Percentiles rank a stretch among this genome's conserved stretches.
Conservation (phyloP, 2,888 invertebrate genomes). For the Anoncus sp. region DNA sequence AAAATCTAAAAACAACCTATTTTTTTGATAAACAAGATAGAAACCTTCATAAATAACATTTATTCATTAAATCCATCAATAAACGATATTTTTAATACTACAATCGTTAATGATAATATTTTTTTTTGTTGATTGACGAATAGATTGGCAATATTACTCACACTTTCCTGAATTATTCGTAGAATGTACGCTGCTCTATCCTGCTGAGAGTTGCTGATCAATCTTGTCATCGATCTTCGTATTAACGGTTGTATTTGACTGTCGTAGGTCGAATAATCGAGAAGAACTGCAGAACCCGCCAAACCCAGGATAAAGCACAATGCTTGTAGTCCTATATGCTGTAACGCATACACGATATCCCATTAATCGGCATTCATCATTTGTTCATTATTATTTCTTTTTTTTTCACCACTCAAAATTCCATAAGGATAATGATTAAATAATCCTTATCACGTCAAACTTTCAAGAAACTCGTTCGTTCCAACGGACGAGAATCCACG, state of each 20-base stretch:
- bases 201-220: conserved; percentile 91
- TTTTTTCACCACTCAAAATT: too few species aligned
- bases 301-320: conserved; percentile 89
- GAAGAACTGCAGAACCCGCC: conserved; percentile 89
- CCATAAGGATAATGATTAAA: too few species aligned
- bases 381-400: conserved; percentile 23
- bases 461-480: too few species aligned
- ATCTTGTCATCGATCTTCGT: conserved; percentile 87
- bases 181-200: conserved; percentile 88
- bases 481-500: too few species aligned
- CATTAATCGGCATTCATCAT: conserved; percentile 32
- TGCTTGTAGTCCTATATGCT: conserved; percentile 91
- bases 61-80: too few species aligned
- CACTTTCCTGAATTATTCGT: conserved; percentile 93
- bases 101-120: too few species aligned
- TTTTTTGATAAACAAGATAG: too few species aligned
- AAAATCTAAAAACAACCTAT: too few species aligned
- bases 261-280: conserved; percentile 92
- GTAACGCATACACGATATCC: conserved; percentile 74
- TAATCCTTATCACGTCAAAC: too few species aligned
- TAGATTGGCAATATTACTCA: conserved; percentile 82
- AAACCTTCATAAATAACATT: too few species aligned
- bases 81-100: too few species aligned
- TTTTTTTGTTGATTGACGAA: too few species aligned
- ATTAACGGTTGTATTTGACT: conserved; percentile 92